Percentiles rank a stretch among this genome's conserved stretches.
These are phyloP conservation scores for Hassar affinis DNA, from an alignment of 2,113 vertebrate genomes.

Conservation along the genomic window DNA sequence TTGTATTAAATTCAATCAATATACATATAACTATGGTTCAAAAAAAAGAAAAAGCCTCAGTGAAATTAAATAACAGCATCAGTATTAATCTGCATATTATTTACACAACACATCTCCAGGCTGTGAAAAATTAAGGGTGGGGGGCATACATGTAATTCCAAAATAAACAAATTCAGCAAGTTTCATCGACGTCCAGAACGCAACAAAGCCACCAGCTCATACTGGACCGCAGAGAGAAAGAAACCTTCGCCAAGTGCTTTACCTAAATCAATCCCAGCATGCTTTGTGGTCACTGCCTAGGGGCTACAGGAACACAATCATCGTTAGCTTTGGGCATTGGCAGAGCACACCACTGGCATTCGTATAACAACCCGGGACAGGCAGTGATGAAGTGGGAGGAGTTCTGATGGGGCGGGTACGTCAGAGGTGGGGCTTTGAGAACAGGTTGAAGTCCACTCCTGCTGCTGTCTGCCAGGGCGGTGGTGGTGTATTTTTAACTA, in stretches of 20 bases:
- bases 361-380: constrained; percentile 48
- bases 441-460: constrained; percentile 45
- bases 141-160: constrained; percentile 16
- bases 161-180: constrained; percentile 32
- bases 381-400: constrained; percentile 44
- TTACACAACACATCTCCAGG: constrained; percentile 64
- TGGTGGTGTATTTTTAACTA: constrained; percentile 68
- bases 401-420: constrained; percentile 1
- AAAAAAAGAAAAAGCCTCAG: constrained; percentile 38
- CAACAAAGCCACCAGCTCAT: constrained; percentile 37
- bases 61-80: constrained; percentile 71
- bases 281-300: constrained; percentile 48
- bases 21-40: constrained; percentile 56
- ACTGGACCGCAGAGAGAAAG: constrained; percentile 21
- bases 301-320: constrained; percentile 54
- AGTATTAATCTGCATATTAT: constrained; percentile 67
- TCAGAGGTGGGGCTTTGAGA: constrained; percentile 25
- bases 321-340: constrained; percentile 54
- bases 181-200: constrained; percentile 27
- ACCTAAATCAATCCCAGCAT: constrained; percentile 46
- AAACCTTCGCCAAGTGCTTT: constrained; percentile 61
- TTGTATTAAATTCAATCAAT: constrained; percentile 45
- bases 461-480: constrained; percentile 57
- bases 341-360: constrained; percentile 50
- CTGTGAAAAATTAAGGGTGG: constrained; percentile 41